Base-by-base conservation (phyloP, 2,888 invertebrate species). In the Lasioglossum leucozonium region DNA sequence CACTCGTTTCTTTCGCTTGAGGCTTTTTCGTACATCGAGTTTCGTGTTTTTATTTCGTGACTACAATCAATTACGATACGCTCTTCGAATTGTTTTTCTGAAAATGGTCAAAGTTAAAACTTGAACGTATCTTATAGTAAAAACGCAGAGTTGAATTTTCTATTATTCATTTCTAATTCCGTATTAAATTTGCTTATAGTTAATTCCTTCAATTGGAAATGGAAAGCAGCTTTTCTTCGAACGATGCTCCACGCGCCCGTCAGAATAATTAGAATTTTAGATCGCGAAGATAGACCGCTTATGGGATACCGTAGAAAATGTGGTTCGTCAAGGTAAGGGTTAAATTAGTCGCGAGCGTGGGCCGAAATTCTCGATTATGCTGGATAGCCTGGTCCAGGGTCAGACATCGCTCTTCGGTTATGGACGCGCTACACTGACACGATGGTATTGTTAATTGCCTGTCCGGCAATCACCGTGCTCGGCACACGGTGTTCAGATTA, bases 401-500 rank as follows among this genome's bases (percentile, higher is more conserved):
- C 44, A 44, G 71, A 77, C 72, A 51, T 79, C 79, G 77, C 73
- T 85, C 55, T 79, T 85, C 69, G 72, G 79, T 85, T 77, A 81
- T 77, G 62, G 76, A 82, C 65, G 79, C 69, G 73, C 71, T 67
- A 37, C 40, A 76, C 51, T 71, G 77, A 26, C 75, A 87, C 81
- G 85, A 86, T 86, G 69, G 72, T 72, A 81, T 86, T 86, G 82
- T 85, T 89, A 90, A 89, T 90, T 90, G 77, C 71, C 65, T 72
- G 82, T 81, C 82, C 58, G 82, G 80, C 82, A 88, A 88, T 86
- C 86, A 62, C 77, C 74, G 78, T 82, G 73, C 81, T 74, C 73
- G 84, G 69, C 87, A 58, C 86, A 74, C 83, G 72, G 72, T 81
- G 79, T 81, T 83, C 82, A 78, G 85, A 90, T 89, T 89, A 89